Evolutionary conservation across 2,888 invertebrate genomes (phyloP).

Genomic region (Anarsia innoxiella): DNA sequence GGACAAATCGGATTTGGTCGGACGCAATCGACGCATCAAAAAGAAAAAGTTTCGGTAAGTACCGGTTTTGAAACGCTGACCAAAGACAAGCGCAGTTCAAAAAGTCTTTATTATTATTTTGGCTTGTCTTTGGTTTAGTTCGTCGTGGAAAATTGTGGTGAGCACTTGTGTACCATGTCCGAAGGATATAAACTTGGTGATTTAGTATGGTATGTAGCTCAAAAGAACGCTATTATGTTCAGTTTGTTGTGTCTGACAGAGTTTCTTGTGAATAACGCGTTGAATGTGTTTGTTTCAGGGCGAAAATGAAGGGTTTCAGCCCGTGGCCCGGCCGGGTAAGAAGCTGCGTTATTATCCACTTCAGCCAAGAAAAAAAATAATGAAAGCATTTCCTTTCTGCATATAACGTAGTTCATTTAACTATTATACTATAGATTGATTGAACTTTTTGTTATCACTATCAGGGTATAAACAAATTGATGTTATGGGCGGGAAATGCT

Average conservation of each 20-base stretch:
- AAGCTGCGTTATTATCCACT: conserved; percentile 46
- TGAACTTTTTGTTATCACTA: conserved; percentile 24
- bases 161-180: conserved; percentile 51
- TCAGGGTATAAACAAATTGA: conserved; percentile 19
- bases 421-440: no score
- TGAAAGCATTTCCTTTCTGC: conserved; percentile 5
- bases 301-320: conserved; percentile 98
- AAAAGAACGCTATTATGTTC: conserved; percentile 24
- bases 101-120: conserved; percentile 21
- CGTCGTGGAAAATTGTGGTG: conserved; percentile 51
- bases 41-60: no score
- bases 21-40: no score
- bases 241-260: conserved; percentile 47
- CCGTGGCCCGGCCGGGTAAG: conserved; percentile 98
- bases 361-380: conserved; percentile 7
- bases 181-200: conserved; percentile 69
- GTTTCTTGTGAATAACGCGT: conserved; percentile 21
- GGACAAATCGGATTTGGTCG: not conserved
- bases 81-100: not conserved
- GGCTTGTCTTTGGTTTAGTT: conserved; percentile 53
- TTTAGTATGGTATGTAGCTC: conserved; percentile 69
- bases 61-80: not conserved
- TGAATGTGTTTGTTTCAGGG: conserved; percentile 80
- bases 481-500: conserved; percentile 43
- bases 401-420: no score